Percentiles rank a stretch among this genome's conserved stretches.
These are phyloP conservation scores for Styela plicata DNA, from an alignment of 23 tunicate species.

Conservation along the genomic window DNA sequence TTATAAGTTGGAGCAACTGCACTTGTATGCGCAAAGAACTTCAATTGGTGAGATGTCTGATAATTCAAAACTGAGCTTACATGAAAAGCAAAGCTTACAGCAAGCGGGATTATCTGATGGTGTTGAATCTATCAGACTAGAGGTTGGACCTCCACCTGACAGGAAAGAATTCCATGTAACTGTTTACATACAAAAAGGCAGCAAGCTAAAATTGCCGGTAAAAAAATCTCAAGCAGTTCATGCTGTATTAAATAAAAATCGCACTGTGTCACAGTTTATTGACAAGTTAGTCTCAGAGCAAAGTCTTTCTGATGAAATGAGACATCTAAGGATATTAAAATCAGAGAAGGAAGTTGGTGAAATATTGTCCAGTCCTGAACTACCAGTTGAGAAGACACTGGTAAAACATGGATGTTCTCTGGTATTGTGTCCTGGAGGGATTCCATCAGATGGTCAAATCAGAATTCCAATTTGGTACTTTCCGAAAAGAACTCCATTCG, in stretches of 20 bases:
- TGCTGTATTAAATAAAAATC: background rate
- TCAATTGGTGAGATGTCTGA: background rate
- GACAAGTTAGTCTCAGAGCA: background rate
- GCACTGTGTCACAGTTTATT: background rate
- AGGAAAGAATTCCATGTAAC: conserved; percentile 1
- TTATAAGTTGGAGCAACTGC: background rate
- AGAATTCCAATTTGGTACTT: conserved; percentile 23
- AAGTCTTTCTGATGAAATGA: background rate
- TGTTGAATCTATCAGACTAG: conserved; percentile 4
- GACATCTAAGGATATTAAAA: conserved; percentile 15
- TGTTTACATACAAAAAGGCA: conserved; percentile 15
- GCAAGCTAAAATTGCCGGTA: conserved; percentile 18
- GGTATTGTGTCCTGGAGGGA: conserved; percentile 7
- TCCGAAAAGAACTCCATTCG: conserved; percentile 1
- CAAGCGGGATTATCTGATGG: conserved; percentile 5
- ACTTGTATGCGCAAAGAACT: background rate
- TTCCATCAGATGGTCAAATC: conserved; percentile 22
- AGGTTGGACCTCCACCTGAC: conserved; percentile 1
- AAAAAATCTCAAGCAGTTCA: conserved; percentile 7
- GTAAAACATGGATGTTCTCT: conserved; percentile 17
- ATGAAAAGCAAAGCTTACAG: conserved; percentile 6
- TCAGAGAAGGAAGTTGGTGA: conserved; percentile 29
- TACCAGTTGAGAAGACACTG: background rate
- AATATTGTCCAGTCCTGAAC: conserved; percentile 7
- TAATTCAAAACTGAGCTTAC: conserved; percentile 1